Conservation (phyloP, 2,888 invertebrate species). For the Tachina grossa region DNA sequence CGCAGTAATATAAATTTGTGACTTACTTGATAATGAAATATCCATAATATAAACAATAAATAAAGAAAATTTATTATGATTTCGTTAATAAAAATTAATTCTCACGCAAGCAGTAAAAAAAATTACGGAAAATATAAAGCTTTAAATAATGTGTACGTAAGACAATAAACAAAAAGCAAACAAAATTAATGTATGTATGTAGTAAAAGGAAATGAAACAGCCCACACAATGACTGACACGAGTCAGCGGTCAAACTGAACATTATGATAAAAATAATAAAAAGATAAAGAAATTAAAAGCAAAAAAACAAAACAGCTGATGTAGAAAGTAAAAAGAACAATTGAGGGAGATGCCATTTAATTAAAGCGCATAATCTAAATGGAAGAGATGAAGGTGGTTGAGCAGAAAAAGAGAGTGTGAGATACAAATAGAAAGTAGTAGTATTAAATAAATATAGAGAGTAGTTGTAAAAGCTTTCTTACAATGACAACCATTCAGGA, state of each 20-base stretch:
- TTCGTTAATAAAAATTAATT: constrained; percentile 54
- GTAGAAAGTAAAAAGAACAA: constrained; percentile 17
- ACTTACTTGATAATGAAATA: constrained; percentile 66
- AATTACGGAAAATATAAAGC: constrained; percentile 27
- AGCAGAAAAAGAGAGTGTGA: too few relatives aligned
- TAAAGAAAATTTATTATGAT: constrained; percentile 53
- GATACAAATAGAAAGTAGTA: background rate
- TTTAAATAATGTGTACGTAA: constrained; percentile 9
- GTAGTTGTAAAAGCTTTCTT: constrained; percentile 8
- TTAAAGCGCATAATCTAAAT: constrained; percentile 46
- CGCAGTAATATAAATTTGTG: constrained; percentile 9
- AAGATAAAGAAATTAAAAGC: background rate
- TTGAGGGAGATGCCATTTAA: background rate
- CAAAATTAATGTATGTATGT: constrained; percentile 8
- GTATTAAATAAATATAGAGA: background rate
- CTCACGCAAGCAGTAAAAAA: constrained; percentile 30
- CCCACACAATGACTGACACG: constrained; percentile 57
- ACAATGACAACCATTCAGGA: background rate
- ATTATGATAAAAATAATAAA: constrained; percentile 29
- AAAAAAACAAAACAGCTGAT: constrained; percentile 58
- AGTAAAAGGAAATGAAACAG: constrained; percentile 36
- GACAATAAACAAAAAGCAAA: constrained; percentile 6
- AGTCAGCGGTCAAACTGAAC: constrained; percentile 56
- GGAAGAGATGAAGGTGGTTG: too few relatives aligned
- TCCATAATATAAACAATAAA: constrained; percentile 58